Conservation (phyloP, 2,113 vertebrate species). For the Emydocephalus ijimae region DNA sequence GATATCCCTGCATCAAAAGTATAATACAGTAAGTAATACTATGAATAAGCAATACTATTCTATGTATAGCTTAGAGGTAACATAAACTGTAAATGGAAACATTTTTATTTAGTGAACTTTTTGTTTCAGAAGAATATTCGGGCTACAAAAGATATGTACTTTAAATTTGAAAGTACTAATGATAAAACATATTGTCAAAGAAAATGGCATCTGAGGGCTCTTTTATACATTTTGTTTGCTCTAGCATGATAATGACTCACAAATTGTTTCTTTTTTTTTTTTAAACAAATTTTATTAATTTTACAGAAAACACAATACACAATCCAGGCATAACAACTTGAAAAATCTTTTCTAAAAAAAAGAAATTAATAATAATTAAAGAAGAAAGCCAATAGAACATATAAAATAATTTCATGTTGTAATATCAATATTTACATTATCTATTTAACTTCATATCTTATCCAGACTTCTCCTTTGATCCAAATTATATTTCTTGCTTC, state of each 20-base stretch:
- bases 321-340: too few relatives aligned
- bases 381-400: too few relatives aligned
- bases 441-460: too few relatives aligned
- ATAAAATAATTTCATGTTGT: too few relatives aligned
- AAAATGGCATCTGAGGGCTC: neutral
- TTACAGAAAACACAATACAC: too few relatives aligned
- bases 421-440: too few relatives aligned
- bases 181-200: neutral
- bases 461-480: too few relatives aligned
- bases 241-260: neutral
- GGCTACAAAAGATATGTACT: neutral
- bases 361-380: too few relatives aligned
- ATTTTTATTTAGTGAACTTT: neutral
- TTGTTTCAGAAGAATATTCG: neutral
- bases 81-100: neutral
- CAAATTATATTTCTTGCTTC: too few relatives aligned
- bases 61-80: neutral
- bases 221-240: neutral
- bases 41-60: neutral
- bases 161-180: neutral
- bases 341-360: too few relatives aligned
- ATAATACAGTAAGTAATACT: slow-evolving; percentile 14
- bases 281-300: too few relatives aligned
- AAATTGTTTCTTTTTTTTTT: too few relatives aligned
- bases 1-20: slow-evolving; percentile 80